These are phyloP conservation scores for Prochilodus magdalenae DNA, from an alignment of 2,113 vertebrate genomes.

Conservation along the genomic window DNA sequence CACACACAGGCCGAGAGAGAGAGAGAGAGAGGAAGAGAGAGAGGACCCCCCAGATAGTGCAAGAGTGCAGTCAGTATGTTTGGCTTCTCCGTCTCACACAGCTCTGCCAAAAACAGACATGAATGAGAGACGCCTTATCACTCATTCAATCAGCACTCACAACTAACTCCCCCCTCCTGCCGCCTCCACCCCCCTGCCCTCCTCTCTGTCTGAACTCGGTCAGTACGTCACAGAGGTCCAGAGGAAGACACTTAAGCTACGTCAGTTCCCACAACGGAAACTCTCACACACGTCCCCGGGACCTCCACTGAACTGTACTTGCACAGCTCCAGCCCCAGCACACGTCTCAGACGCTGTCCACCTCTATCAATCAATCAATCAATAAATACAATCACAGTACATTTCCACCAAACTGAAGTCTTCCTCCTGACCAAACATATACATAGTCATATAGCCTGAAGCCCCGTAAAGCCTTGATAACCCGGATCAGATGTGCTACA, in stretches of 20 bases:
- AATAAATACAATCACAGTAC: not conserved
- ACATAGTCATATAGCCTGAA: too few relatives aligned
- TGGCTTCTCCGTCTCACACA: slow-evolving; percentile 35
- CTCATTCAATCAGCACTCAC: slow-evolving; percentile 31
- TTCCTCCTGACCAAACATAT: too few relatives aligned
- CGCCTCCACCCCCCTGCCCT: not conserved
- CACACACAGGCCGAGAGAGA: not conserved
- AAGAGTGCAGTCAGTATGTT: slow-evolving; percentile 32
- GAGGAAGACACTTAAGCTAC: slow-evolving; percentile 46
- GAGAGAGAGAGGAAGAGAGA: slow-evolving; percentile 1
- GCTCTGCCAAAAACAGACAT: slow-evolving; percentile 50
- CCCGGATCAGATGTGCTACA: too few relatives aligned
- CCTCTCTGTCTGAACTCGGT: slow-evolving; percentile 20
- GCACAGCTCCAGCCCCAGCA: not conserved
- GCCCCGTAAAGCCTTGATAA: too few relatives aligned
- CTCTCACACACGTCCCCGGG: slow-evolving; percentile 21
- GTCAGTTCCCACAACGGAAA: slow-evolving; percentile 44
- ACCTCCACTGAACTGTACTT: slow-evolving; percentile 44
- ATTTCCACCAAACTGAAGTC: not conserved
- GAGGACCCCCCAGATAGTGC: slow-evolving; percentile 38
- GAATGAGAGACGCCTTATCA: slow-evolving; percentile 53
- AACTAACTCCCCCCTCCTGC: not conserved
- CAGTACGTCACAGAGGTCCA: slow-evolving; percentile 41
- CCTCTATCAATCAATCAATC: too few relatives aligned
- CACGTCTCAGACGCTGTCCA: too few relatives aligned